Percentiles rank a stretch among this genome's conserved stretches.
These are phyloP conservation scores for Plestiodon gilberti DNA, from an alignment of 2,113 vertebrate genomes.

Conservation along the genomic window DNA sequence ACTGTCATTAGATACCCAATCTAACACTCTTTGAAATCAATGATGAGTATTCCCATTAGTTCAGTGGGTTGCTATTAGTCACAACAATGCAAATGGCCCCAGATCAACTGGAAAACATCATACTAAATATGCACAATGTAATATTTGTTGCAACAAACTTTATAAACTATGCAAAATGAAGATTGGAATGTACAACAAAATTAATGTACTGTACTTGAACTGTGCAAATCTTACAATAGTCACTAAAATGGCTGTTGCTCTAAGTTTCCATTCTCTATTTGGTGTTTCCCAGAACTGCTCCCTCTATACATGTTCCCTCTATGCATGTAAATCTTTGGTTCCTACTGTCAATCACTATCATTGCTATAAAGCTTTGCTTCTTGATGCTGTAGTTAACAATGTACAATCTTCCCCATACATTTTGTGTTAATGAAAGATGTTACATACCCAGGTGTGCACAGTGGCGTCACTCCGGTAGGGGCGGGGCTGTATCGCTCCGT, in stretches of 20 bases:
- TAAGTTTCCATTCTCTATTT: not conserved
- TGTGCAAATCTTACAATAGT: not conserved
- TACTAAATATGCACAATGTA: slow-evolving; percentile 30
- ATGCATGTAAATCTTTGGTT: slow-evolving; percentile 10
- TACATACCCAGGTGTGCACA: not conserved
- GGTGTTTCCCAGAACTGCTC: not conserved
- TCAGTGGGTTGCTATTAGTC: not conserved
- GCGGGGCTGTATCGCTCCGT: too few species aligned
- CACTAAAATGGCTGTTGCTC: not conserved
- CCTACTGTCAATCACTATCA: slow-evolving; percentile 35
- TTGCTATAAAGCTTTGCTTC: too few species aligned
- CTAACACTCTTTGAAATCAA: slow-evolving; percentile 45
- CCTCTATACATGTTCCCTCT: not conserved
- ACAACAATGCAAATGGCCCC: slow-evolving; percentile 12
- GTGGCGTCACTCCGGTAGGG: too few species aligned
- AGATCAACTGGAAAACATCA: slow-evolving; percentile 31
- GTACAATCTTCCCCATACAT: slow-evolving; percentile 18
- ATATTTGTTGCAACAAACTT: not conserved
- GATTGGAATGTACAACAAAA: not conserved
- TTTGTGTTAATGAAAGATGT: fast-evolving
- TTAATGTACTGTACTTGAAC: not conserved
- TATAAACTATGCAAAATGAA: not conserved
- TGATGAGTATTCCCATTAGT: slow-evolving; percentile 12
- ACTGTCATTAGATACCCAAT: slow-evolving; percentile 26
- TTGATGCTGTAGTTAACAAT: not conserved